Evolutionary conservation across 2,113 vertebrate genomes (phyloP), one percentile per base, ranked within the genome.

Genomic region (Alouatta palliata): DNA sequence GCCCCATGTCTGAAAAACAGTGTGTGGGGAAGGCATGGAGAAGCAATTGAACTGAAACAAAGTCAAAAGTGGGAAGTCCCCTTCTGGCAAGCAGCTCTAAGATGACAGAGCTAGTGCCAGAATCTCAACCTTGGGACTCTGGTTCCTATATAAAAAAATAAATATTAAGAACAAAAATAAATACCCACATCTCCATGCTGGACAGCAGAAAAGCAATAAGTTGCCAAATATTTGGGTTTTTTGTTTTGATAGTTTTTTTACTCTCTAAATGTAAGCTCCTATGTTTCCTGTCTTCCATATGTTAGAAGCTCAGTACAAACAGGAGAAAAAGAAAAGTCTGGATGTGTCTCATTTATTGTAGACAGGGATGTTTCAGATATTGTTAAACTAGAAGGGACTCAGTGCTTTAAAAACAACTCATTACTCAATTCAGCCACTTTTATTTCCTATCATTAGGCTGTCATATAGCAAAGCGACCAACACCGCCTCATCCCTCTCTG

Each of bases 91-190:
- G 35, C 32, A 21, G 91, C 95, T 93, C 40, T 37, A 37, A 76
- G 90, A 90, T 96, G 84, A 71, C 87, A 47, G 58, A 49, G 68
- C 58, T 49, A 47, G 58, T 81, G 93, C 92, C 94, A 89, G 94
- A 92, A 79, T 64, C 40, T 73, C 84, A 94, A 64, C 88, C 77
- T 83, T 30, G 81, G 82, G 92, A 89, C 85, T 92, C 77, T 5
- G 16, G 93, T 75, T 75, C 77, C 86, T 80, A 73, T 45, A 91
- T 54, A 87, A 86, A 91, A 91, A 93, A 95, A 97, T 87, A 97
- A 98, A 97, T 83, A 89, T 32, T 47, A 93, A 75, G 56, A 93
- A 93, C 88, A 96, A 96, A 97, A 97, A 96, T 79, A 96, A 98
- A 97, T 80, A 91, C 12, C 32, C 64, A 73, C 27, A 45, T 93